Evolutionary conservation across 2,888 invertebrate species (phyloP), one percentile per base, ranked within the genome.

Genomic region (Azorinus chamasolen): DNA sequence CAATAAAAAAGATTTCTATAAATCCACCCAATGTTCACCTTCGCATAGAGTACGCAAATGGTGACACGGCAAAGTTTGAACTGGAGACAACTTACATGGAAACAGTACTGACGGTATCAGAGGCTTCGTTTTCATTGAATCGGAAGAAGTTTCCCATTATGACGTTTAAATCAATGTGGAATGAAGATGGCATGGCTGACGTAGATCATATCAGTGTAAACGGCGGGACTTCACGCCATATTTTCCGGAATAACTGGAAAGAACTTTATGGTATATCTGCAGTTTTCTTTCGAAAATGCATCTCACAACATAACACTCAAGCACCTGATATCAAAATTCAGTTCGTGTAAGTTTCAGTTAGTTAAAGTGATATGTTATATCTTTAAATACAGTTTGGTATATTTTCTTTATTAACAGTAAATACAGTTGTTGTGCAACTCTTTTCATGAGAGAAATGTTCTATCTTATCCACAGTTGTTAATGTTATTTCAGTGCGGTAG

Each of bases 181-280:
- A 85, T 27, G 78, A 77, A n/a, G 84, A 87, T 62, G 87, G 87
- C 12, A 79, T 84, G 59, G 71, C 84, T 4, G 81, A 85, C 43
- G 81, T 81, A 6, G 87, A 87, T 74, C 86, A 83, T 68, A 64
- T 87, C 66, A 83, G 75, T 10, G 70, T 84, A 6, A 81, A 87
- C 66, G 83, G 84, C 25, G 80, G 63, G 48, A 43, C 24, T 20
- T 73, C 78, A 1, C 76, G 74, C 37, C 82, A 73, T 37, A 79
- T 86, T 22, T 32, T 6, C 32, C 71, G 79, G 43, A 68, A 76
- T 12, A 37, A 64, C 12, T 84, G 86, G 87, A 46, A 45, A 0
- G 61, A 66, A 25, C 53, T 85, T 53, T 80, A 62, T 27, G 86
- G 85, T n/a, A 83, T 72, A 22, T 78, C 79, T n/a, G 82, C 83